Conservation (phyloP, 2,797 vertebrate species). For the Spinus pinus region DNA sequence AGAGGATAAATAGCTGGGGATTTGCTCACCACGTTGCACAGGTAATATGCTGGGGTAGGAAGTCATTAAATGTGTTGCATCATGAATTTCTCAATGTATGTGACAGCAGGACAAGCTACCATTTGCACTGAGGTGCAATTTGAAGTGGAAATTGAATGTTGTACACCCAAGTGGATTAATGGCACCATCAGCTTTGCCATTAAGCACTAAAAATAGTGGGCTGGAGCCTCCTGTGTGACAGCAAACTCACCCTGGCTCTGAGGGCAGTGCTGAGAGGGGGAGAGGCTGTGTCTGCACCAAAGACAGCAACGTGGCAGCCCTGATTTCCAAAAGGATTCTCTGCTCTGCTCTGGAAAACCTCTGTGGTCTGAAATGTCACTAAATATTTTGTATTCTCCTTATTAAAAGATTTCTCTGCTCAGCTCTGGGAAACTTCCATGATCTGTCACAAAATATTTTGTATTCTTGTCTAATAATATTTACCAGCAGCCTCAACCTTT, state of each 20-base stretch:
- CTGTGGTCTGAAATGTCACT: fast-evolving
- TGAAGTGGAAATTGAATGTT: not conserved
- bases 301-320: not conserved
- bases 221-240: not conserved
- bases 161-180: constrained; percentile 32
- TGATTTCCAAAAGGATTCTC: not conserved
- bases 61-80: not conserved
- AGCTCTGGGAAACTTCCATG: fast-evolving
- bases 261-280: not conserved
- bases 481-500: not conserved
- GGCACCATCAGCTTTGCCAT: constrained; percentile 16
- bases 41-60: not conserved
- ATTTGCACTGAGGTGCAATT: not conserved
- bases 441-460: not conserved
- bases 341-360: not conserved
- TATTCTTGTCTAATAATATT: not conserved
- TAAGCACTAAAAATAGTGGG: constrained; percentile 13
- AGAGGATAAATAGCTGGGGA: not conserved
- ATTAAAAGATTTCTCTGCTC: not conserved
- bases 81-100: not conserved
- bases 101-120: not conserved
- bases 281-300: not conserved
- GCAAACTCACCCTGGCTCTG: not conserved
- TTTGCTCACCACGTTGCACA: not conserved
- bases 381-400: not conserved